Evolutionary conservation across 2,888 invertebrate species (phyloP).

Genomic region (Xestoiulus laeticollis): DNA sequence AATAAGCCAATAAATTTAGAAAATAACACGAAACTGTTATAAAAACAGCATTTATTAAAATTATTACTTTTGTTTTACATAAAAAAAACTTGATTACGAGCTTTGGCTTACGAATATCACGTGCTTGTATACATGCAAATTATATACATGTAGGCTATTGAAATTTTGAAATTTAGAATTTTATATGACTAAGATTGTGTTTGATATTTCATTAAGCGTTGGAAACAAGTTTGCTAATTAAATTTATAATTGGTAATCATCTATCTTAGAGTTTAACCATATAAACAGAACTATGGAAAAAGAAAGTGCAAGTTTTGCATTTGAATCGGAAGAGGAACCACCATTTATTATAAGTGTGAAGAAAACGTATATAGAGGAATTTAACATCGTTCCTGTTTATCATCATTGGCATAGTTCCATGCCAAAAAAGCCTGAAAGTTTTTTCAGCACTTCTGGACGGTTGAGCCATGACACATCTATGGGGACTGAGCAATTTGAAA

Average conservation of each 20-base stretch:
- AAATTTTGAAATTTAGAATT: too few relatives aligned
- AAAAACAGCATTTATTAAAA: too few relatives aligned
- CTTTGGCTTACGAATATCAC: too few relatives aligned
- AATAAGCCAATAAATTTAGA: too few relatives aligned
- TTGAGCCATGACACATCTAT: not conserved
- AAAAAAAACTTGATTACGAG: too few relatives aligned
- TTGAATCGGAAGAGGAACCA: not conserved
- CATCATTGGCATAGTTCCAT: not conserved
- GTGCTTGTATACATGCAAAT: too few relatives aligned
- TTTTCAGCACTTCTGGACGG: not conserved
- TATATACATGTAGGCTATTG: too few relatives aligned
- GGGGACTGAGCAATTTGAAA: not conserved
- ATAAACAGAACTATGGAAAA: not conserved
- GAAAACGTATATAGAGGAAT: not conserved
- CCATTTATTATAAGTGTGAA: not conserved
- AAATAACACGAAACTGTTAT: too few relatives aligned
- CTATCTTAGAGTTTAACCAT: not conserved
- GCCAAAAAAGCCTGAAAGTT: not conserved
- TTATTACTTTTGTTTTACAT: too few relatives aligned
- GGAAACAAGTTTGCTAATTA: not conserved
- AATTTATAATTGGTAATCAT: not conserved
- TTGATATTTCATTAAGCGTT: too few relatives aligned
- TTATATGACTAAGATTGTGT: too few relatives aligned
- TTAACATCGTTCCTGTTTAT: not conserved
- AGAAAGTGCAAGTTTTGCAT: not conserved